These are phyloP conservation scores for Apocrypta bakeri DNA, from an alignment of 1,140 invertebrate species.

Conservation along the genomic window DNA sequence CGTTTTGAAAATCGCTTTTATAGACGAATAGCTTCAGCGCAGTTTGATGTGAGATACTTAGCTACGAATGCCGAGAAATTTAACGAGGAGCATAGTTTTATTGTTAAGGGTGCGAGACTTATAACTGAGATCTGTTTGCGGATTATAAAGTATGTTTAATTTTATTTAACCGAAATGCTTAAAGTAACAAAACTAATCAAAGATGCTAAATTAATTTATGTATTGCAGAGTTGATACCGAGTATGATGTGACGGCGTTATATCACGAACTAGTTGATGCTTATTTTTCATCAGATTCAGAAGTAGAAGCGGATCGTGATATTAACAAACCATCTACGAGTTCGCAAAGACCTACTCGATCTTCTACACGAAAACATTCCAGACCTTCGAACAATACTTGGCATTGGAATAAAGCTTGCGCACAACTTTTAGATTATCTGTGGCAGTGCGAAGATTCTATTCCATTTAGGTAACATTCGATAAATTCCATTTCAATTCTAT, in stretches of 20 bases:
- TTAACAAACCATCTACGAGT: conserved; percentile 75
- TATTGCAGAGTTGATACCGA: conserved; percentile 77
- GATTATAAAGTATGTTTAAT: conserved; percentile 84
- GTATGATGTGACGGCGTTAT: conserved; percentile 87
- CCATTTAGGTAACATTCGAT: conserved; percentile 80
- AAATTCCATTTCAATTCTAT: not conserved
- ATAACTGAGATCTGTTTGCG: conserved; percentile 91
- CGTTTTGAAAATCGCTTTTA: conserved; percentile 94
- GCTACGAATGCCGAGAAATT: conserved; percentile 95
- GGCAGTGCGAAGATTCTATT: conserved; percentile 85
- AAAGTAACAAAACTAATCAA: not conserved
- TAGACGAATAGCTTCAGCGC: conserved; percentile 89
- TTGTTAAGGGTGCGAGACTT: conserved; percentile 91
- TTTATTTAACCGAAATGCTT: not conserved
- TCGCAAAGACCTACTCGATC: conserved; percentile 66
- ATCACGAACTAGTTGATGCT: conserved; percentile 85
- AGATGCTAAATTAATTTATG: not conserved
- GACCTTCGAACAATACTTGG: conserved; percentile 55
- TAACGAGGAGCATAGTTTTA: conserved; percentile 90
- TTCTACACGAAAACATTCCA: conserved; percentile 60
- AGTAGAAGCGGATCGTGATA: conserved; percentile 70
- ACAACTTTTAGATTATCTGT: conserved; percentile 81
- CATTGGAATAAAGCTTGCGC: conserved; percentile 82
- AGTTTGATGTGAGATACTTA: conserved; percentile 95
- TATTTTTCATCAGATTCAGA: conserved; percentile 84